Conservation (phyloP, 2,888 invertebrate species). For the Marasmarcha lunaedactyla region DNA sequence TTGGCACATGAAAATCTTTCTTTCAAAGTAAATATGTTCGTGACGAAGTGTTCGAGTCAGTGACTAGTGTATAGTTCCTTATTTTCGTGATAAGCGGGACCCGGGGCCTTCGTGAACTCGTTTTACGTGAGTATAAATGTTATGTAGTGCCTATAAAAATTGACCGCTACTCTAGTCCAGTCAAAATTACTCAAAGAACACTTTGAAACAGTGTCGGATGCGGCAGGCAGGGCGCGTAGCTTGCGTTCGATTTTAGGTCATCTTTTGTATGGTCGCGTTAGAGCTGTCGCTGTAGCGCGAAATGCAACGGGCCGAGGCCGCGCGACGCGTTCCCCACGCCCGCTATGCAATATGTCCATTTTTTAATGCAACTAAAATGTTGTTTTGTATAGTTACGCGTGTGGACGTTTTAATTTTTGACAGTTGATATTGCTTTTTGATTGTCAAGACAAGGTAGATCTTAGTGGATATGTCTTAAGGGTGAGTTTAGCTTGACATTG, state of each 20-base stretch:
- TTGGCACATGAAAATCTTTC: constrained; percentile 5
- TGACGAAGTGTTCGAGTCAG: constrained; percentile 62
- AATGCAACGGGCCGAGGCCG: constrained; percentile 67
- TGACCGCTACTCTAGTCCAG: constrained; percentile 31
- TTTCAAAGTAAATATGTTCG: constrained; percentile 40
- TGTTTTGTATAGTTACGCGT: constrained; percentile 61
- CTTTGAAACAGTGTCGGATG: constrained; percentile 40
- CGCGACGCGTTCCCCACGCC: constrained; percentile 47
- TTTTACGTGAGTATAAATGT: constrained; percentile 58
- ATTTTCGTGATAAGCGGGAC: constrained; percentile 69
- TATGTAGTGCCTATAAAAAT: constrained; percentile 32
- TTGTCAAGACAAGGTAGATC: constrained; percentile 43
- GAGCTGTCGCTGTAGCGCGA: constrained; percentile 54
- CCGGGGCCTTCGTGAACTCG: constrained; percentile 58
- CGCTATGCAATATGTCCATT: constrained; percentile 56
- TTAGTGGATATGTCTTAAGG: constrained; percentile 37
- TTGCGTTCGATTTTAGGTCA: constrained; percentile 67
- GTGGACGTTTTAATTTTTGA: constrained; percentile 66
- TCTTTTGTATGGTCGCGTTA: constrained; percentile 62
- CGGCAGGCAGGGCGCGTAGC: constrained; percentile 37
- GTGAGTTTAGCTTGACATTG: constrained; percentile 37
- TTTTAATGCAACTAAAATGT: constrained; percentile 53
- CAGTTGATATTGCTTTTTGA: constrained; percentile 60
- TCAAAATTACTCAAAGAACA: constrained; percentile 53
- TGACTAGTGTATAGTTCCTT: constrained; percentile 70